Percentiles rank a stretch among this genome's conserved stretches.
These are phyloP conservation scores for Cyrtodaria siliqua DNA, from an alignment of 2,888 invertebrate species.

Conservation along the genomic window DNA sequence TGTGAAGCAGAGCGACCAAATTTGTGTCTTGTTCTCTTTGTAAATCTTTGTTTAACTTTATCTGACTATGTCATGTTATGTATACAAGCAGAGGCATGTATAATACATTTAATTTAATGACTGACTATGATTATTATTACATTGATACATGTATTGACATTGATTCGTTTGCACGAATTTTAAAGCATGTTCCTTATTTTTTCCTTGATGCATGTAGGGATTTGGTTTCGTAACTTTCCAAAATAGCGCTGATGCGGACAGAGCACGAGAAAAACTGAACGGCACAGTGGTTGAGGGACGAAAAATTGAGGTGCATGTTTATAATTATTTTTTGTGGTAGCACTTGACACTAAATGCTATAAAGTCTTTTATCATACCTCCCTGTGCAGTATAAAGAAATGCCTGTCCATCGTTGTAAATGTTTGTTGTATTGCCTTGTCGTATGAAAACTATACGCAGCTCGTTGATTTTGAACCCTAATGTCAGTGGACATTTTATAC, in stretches of 20 bases:
- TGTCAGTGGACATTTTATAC: constrained; percentile 61
- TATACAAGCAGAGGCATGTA: constrained; percentile 38
- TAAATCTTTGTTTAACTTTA: constrained; percentile 58
- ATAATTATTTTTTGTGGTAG: constrained; percentile 82
- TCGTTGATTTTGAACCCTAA: constrained; percentile 61
- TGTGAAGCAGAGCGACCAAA: constrained; percentile 53
- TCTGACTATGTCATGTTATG: constrained; percentile 44
- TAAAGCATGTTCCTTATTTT: constrained; percentile 88
- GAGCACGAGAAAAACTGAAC: constrained; percentile 99
- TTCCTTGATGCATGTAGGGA: constrained; percentile 96
- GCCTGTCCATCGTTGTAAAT: constrained; percentile 76
- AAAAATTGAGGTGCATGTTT: constrained; percentile 97
- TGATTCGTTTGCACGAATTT: constrained; percentile 81
- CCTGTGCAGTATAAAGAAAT: constrained; percentile 84
- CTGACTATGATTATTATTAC: constrained; percentile 62
- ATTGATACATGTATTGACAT: constrained; percentile 73
- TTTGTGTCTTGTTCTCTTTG: constrained; percentile 50
- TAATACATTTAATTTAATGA: constrained; percentile 57
- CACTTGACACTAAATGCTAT: constrained; percentile 75
- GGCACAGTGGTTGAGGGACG: constrained; percentile 99
- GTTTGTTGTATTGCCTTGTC: constrained; percentile 70
- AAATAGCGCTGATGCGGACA: constrained; percentile 99
- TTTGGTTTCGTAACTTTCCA: constrained; percentile 99
- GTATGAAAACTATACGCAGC: constrained; percentile 65
- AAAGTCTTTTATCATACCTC: constrained; percentile 75